Evolutionary conservation across 2,113 vertebrate genomes (phyloP), one percentile per base, ranked within the genome.

Genomic region (Pachypanchax playfairii): DNA sequence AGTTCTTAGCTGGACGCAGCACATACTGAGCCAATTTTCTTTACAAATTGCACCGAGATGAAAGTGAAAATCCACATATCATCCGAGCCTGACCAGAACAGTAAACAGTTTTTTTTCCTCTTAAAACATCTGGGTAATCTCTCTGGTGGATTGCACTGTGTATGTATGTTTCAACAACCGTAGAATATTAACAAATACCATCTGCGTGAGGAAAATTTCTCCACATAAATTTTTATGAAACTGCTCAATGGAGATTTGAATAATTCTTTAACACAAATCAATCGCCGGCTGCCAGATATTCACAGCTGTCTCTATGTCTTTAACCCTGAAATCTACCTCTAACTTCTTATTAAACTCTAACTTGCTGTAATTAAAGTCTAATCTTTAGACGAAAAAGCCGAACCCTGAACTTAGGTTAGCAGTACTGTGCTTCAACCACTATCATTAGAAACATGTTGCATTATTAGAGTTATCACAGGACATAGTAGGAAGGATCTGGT

Each of bases 41-140:
- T 73, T 28, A 21, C 33, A 35, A 65, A 82, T 61, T 49, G 44
- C 46, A 54, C n/a, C 35, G 53, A 71, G 59, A 64, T 56, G 9
- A 62, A 61, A 62, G 54, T 58, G 46, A 79, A 49, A 62, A 44
- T 31, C 39, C 59, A 68, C 58, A 44, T 20, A 49, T 59, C 39
- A 29, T 50, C 56, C 20, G 51, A 57, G 22, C 31, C 25, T 3
- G 2, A 6, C n/a, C 47, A 48, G 58, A 17, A 53, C 3, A 14
- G 31, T 29, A 72, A 71, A 74, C 56, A 62, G 47, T 22, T 28
- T 24, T 39, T 36, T 8, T 17, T 6, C 18, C 22, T 26, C 24
- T 8, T 21, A 13, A 60, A 65, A 64, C 20, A 36, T 18, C 13
- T 4, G 7, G 46, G 38, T 24, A 68, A 35, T 35, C 38, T 21